Percentiles rank a stretch among this genome's conserved stretches.
These are phyloP conservation scores for Corydoras maculifer DNA, from an alignment of 2,113 vertebrate genomes.

Conservation along the genomic window DNA sequence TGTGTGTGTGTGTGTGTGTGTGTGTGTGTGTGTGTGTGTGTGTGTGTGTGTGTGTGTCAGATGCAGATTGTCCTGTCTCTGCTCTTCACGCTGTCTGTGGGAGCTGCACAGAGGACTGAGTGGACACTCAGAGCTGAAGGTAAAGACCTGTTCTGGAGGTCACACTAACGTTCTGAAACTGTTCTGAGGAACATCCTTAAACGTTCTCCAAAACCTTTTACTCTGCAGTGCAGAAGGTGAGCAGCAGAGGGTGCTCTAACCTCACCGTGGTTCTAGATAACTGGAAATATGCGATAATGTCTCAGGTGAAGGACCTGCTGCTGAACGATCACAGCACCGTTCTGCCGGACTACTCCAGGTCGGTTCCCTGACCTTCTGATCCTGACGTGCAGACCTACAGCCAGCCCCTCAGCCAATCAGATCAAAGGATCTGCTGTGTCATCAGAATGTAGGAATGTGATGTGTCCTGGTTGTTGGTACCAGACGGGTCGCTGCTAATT, in stretches of 20 bases:
- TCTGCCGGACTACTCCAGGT: slow-evolving; percentile 79
- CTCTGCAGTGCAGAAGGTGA: slow-evolving; percentile 53
- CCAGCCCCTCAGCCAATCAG: too few relatives aligned
- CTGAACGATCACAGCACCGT: slow-evolving; percentile 75
- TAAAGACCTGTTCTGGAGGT: slow-evolving; percentile 32
- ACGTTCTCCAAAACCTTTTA: background rate
- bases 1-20: background rate
- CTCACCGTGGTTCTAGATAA: slow-evolving; percentile 79
- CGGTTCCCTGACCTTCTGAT: slow-evolving; percentile 17
- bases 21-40: slow-evolving; percentile 12
- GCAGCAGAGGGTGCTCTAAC: slow-evolving; percentile 68
- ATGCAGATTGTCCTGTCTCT: slow-evolving; percentile 53
- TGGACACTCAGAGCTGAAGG: slow-evolving; percentile 57
- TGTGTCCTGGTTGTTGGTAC: too few relatives aligned
- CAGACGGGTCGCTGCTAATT: too few relatives aligned
- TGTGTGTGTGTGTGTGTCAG: slow-evolving; percentile 24
- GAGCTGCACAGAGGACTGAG: slow-evolving; percentile 45
- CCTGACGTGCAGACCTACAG: background rate
- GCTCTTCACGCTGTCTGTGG: slow-evolving; percentile 45
- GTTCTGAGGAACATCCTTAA: too few relatives aligned
- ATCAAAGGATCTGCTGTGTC: too few relatives aligned
- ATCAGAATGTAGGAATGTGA: too few relatives aligned
- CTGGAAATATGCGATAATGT: slow-evolving; percentile 82
- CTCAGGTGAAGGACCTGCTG: slow-evolving; percentile 78
- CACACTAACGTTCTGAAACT: too few relatives aligned